Evolutionary conservation across 1,140 invertebrate genomes (phyloP).

Genomic region (Pantala flavescens): DNA sequence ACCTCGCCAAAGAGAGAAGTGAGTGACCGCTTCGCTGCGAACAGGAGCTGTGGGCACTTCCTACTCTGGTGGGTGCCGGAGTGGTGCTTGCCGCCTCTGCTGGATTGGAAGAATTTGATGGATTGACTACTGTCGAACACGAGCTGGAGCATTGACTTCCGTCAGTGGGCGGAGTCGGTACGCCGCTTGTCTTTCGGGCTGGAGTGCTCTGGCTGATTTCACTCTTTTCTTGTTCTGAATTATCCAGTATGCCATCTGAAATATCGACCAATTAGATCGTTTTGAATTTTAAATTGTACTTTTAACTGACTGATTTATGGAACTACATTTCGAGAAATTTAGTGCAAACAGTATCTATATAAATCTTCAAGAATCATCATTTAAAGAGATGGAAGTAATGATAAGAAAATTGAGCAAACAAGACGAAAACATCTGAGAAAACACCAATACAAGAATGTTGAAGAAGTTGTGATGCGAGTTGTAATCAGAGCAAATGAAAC

Average conservation of each 20-base stretch:
- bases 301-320: no score
- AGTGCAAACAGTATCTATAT: no score
- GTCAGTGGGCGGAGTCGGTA: slow-evolving; percentile 34
- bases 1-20: background rate
- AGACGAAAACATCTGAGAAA: no score
- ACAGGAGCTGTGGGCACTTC: background rate
- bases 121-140: slow-evolving; percentile 63
- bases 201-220: slow-evolving; percentile 18
- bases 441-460: no score
- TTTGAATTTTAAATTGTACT: no score
- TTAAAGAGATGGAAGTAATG: no score
- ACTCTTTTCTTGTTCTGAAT: slow-evolving; percentile 22
- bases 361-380: no score
- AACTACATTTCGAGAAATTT: no score
- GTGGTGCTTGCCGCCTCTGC: background rate
- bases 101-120: background rate
- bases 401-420: no score
- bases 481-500: no score
- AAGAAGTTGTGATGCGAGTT: no score
- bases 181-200: slow-evolving; percentile 19
- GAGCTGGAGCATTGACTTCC: slow-evolving; percentile 72
- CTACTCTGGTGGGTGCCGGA: background rate
- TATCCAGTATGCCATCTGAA: background rate
- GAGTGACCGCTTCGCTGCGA: background rate
- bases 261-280: no score